Evolutionary conservation across 1,140 invertebrate species (phyloP), one percentile per base, ranked within the genome.

Genomic region (Diplogasteroides magnus): DNA sequence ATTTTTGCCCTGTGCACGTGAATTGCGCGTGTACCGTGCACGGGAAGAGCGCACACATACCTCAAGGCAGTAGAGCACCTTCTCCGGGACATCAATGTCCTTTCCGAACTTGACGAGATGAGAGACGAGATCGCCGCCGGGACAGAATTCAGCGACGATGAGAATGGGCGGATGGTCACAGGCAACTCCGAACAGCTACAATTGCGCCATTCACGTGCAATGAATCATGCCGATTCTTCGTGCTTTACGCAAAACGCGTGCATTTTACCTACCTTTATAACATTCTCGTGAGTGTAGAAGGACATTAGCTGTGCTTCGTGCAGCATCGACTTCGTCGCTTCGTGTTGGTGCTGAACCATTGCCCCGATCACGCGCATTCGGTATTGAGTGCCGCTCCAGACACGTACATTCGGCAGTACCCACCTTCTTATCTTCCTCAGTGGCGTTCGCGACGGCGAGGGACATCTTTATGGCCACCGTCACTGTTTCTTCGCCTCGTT

Each of bases 171-270:
- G 64, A 31, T 59, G 29, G 26, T 70, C 73, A 55, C 70, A 66
- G 3, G 74, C 73, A 19, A 76, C 61, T 26, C 74, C 74, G 62
- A 66, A 71, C 57, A 76, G 55, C 74, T 76, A 61, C 61, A 72
- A 48, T 11, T 19, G 3, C 55, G 11, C 63, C 23, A 31, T 25
- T 31, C n/a, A 61, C n/a, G n/a, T n/a, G n/a, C n/a, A n/a, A n/a
- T n/a, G n/a, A n/a, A n/a, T n/a, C n/a, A n/a, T n/a, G n/a, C n/a
- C n/a, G n/a, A n/a, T n/a, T n/a, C n/a, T n/a, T n/a, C n/a, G n/a
- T n/a, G n/a, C n/a, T n/a, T n/a, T n/a, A n/a, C n/a, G n/a, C n/a
- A n/a, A n/a, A n/a, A n/a, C n/a, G n/a, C n/a, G n/a, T n/a, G n/a
- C n/a, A n/a, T n/a, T n/a, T n/a, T n/a, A n/a, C n/a, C n/a, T 48